Evolutionary conservation across 2,797 vertebrate species (phyloP), one percentile per base, ranked within the genome.

Genomic region (Malurus leucopterus): DNA sequence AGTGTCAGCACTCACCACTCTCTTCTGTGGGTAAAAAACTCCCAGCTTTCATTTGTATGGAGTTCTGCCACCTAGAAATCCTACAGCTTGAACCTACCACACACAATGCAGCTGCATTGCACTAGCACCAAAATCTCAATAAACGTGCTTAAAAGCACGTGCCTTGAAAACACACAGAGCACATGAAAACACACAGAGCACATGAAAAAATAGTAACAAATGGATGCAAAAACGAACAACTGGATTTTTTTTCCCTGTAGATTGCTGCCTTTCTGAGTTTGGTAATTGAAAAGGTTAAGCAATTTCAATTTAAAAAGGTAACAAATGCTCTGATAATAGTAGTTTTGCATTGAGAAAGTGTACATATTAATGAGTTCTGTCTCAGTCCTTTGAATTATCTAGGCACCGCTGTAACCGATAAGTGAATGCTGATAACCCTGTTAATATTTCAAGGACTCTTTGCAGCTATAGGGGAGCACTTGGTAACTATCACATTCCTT

Each of bases 401-500:
- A 67, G 79, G 67, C 67, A 67, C 80, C 88, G 88, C 92, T 89
- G 93, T 93, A 94, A 94, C 75, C 0, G 78, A 61, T 92, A 93
- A 93, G 88, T 54, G 79, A 91, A 91, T 81, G 75, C 80, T 83
- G 91, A 94, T 95, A 91, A 86, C 70, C 90, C 83, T 88, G 92
- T 91, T 95, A 95, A 92, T 96, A 94, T 94, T 96, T 95, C 89
- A 90, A 93, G 92, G 75, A 65, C 86, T 86, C 81, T 86, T 47
- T 90, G 72, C 88, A 87, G 3, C 68, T 90, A 11, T 86, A 80
- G 86, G 84, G 86, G 65, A 89, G 43, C 54, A 88, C 68, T 73
- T 0, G 0, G 68, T 65, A 84, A 67, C 74, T 89, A 88, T 86
- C 81, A 84, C 89, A 88, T 93, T 93, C 95, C 81, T 88, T 91